Base-by-base conservation (phyloP, 2,888 invertebrate genomes). In the Campaea margaritaria region DNA sequence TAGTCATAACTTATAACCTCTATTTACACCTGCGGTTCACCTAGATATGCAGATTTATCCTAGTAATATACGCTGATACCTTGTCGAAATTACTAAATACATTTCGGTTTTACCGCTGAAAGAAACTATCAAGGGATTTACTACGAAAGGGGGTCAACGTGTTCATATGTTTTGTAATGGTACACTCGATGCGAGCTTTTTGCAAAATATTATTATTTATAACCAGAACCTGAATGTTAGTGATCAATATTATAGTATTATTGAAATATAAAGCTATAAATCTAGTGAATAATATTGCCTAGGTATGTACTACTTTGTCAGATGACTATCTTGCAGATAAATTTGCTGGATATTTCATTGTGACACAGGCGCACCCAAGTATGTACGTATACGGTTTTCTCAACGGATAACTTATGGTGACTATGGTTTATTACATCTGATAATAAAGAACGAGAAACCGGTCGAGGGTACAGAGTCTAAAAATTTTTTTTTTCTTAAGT, bases 11-110 rank as follows among this genome's bases (percentile, higher is more conserved):
- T 45, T 21, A 49, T 36, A 49, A 46, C 43, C 39, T 49, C 15
- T 11, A 44, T 38, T 48, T 44, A 45, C 53, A 58, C 58, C 53
- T 53, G 58, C 53, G 44, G 38, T 31, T 31, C 42, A 58, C 36
- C 31, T 58, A 52, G 51, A 46, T 51, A 47, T 42, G 46, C 28
- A 52, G 28, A 58, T 52, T 42, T 38, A 21, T 9, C 31, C 27
- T 12, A 21, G 2, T 38, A 38, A 5, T 14, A 16, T 4, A 36
- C n/a, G n/a, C 39, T 39, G 14, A 1, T 27, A 48, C 44, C n/a
- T 21, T 50, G 14, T 39, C 45, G 31, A 15, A 57, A 15, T 50
- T 41, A 27, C 11, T 28, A 50, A 46, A 50, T 10, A 0, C 5
- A n/a, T 5, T 1, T 31, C 8, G 31, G 5, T 3, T 46, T 46